Evolutionary conservation across 2,113 vertebrate genomes (phyloP).

Genomic region (Limnothrissa miodon): DNA sequence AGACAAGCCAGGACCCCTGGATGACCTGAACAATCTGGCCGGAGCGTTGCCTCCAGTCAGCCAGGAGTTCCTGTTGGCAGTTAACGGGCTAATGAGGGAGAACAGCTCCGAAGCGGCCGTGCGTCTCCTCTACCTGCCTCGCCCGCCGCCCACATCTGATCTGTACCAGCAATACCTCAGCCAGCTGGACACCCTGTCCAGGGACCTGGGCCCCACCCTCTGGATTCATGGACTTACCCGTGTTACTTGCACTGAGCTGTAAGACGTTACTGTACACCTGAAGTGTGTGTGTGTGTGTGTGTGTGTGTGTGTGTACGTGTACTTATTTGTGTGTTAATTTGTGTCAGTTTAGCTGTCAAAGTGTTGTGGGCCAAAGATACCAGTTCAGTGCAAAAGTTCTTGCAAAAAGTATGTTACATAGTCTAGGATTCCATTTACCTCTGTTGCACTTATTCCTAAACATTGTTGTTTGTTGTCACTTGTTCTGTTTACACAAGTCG

Average conservation of each 20-base stretch:
- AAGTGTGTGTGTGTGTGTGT: neutral
- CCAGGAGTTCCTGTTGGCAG: constrained; percentile 58
- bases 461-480: neutral
- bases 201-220: constrained; percentile 79
- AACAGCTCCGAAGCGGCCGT: constrained; percentile 72
- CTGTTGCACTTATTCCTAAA: neutral
- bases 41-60: constrained; percentile 34
- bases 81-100: constrained; percentile 67
- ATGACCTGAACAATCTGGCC: constrained; percentile 29
- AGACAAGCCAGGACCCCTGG: neutral
- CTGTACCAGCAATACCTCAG: constrained; percentile 74
- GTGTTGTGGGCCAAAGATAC: neutral
- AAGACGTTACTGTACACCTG: constrained; percentile 42
- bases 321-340: neutral
- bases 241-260: constrained; percentile 90
- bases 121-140: constrained; percentile 84
- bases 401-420: neutral
- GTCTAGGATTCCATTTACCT: neutral
- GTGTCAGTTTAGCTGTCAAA: neutral
- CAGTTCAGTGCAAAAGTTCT: neutral
- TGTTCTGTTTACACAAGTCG: neutral
- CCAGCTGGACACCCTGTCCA: constrained; percentile 77
- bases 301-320: neutral
- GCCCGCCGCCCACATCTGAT: constrained; percentile 70
- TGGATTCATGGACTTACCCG: constrained; percentile 85